These are phyloP conservation scores for Margaritifera margaritifera DNA, from an alignment of 2,888 invertebrate genomes.

Conservation along the genomic window DNA sequence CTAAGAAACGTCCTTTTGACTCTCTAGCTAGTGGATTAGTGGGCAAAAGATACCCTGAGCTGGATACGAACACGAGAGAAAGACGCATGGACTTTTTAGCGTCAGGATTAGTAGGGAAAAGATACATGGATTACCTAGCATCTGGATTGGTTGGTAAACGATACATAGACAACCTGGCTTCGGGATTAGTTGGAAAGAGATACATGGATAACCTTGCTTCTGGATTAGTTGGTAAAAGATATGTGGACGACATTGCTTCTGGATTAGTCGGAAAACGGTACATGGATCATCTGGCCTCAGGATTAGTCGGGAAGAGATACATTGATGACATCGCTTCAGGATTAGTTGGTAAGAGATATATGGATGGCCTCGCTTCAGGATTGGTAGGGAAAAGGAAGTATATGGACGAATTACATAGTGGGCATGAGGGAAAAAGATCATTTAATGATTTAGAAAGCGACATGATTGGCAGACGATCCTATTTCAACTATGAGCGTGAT, in stretches of 20 bases:
- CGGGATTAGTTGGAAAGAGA: conserved; percentile 15
- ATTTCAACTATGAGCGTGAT: conserved; percentile 6
- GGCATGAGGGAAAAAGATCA: conserved; percentile 10
- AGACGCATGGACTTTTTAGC: conserved; percentile 4
- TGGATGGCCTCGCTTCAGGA: conserved; percentile 10
- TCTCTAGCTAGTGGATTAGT: conserved; percentile 6
- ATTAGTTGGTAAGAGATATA: conserved; percentile 14
- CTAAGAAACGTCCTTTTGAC: not conserved
- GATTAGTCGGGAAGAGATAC: conserved; percentile 14
- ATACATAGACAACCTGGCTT: conserved; percentile 5
- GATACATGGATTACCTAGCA: conserved; percentile 7
- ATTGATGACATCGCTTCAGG: conserved; percentile 15
- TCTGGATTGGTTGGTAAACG: conserved; percentile 11
- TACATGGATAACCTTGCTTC: conserved; percentile 7
- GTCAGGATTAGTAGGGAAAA: conserved; percentile 11
- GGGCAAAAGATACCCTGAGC: not conserved
- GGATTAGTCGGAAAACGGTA: conserved; percentile 16
- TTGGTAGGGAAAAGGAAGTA: conserved; percentile 10
- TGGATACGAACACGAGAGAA: not conserved
- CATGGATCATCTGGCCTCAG: conserved; percentile 9
- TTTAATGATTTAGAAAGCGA: conserved; percentile 11
- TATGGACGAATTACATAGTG: conserved; percentile 6
- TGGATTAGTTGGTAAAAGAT: conserved; percentile 15
- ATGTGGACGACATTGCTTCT: conserved; percentile 9
- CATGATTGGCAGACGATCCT: conserved; percentile 5